Percentiles rank a stretch among this genome's conserved stretches.
Conservation (phyloP, 2,797 vertebrate genomes). For the Sebastes glaucus region DNA sequence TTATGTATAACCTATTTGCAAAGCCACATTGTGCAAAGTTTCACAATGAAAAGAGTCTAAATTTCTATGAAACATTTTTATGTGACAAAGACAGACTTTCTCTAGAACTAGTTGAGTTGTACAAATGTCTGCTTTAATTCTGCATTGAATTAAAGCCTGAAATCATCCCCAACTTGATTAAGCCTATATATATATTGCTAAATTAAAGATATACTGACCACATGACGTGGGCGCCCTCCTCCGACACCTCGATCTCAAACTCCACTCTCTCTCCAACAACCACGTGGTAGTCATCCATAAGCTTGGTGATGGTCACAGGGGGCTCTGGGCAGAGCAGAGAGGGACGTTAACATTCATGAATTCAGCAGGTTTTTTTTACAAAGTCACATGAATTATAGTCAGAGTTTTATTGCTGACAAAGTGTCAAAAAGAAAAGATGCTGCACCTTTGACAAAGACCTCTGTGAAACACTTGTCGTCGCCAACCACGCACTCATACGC, state of each 20-base stretch:
- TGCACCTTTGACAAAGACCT: constrained; percentile 93
- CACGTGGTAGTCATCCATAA: constrained; percentile 93
- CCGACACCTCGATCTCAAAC: constrained; percentile 91
- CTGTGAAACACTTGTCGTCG: constrained; percentile 89
- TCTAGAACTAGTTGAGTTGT: background rate
- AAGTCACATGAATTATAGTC: background rate
- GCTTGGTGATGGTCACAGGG: constrained; percentile 85
- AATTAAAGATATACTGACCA: constrained; percentile 81
- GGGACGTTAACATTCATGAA: background rate
- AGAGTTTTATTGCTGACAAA: background rate
- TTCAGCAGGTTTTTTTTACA: background rate
- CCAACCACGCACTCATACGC: constrained; percentile 89
- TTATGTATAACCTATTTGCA: too few species aligned
- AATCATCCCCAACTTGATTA: background rate
- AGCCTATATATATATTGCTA: background rate
- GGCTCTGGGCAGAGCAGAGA: constrained; percentile 80
- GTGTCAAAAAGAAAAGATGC: background rate
- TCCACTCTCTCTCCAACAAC: constrained; percentile 91
- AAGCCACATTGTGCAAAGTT: too few species aligned
- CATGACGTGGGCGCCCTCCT: constrained; percentile 92
- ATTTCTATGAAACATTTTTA: background rate
- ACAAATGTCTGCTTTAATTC: background rate
- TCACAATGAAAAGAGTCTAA: too few species aligned
- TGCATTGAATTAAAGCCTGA: background rate
- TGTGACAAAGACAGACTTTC: background rate